phyloP scores from a whole-genome alignment of 2,888 invertebrate genomes.

The Abrostola triplasia region DNA sequence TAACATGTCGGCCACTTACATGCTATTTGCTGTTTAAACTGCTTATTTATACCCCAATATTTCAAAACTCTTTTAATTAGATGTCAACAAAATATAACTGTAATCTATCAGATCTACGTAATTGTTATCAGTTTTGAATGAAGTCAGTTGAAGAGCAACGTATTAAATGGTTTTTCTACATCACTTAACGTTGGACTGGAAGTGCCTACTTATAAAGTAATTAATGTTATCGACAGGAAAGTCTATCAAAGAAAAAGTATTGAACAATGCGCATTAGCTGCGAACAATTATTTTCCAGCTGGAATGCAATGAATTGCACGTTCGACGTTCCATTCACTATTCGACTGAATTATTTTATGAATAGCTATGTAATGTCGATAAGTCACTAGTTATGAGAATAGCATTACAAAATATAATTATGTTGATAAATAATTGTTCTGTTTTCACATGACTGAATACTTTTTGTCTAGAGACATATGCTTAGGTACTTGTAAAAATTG shows the following conservation, averaged over 20 bases:
- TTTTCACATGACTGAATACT: too few species aligned
- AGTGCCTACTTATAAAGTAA: too few species aligned
- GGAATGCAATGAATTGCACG: conserved; percentile 57
- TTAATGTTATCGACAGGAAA: conserved; percentile 35
- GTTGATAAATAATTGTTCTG: background rate
- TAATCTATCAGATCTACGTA: background rate
- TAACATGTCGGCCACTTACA: conserved; percentile 60
- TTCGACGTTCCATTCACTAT: conserved; percentile 48
- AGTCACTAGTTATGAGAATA: conserved; percentile 9
- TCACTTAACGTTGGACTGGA: background rate
- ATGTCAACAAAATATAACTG: background rate
- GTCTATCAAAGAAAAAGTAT: conserved; percentile 51
- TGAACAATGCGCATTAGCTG: conserved; percentile 56
- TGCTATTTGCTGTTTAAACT: conserved; percentile 45
- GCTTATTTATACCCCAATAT: conserved; percentile 25
- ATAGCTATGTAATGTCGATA: conserved; percentile 47
- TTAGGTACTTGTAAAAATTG: too few species aligned
- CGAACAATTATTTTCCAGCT: conserved; percentile 61
- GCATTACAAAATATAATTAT: conserved; percentile 1
- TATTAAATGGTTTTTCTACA: too few species aligned
- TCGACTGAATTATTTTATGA: conserved; percentile 51
- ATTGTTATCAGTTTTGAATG: background rate
- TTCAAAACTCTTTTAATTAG: conserved; percentile 9
- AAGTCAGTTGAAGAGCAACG: too few species aligned
- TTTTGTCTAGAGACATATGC: too few species aligned